phyloP scores from a whole-genome alignment of 2,888 invertebrate genomes.

The Branchipolynoe longqiensis region DNA sequence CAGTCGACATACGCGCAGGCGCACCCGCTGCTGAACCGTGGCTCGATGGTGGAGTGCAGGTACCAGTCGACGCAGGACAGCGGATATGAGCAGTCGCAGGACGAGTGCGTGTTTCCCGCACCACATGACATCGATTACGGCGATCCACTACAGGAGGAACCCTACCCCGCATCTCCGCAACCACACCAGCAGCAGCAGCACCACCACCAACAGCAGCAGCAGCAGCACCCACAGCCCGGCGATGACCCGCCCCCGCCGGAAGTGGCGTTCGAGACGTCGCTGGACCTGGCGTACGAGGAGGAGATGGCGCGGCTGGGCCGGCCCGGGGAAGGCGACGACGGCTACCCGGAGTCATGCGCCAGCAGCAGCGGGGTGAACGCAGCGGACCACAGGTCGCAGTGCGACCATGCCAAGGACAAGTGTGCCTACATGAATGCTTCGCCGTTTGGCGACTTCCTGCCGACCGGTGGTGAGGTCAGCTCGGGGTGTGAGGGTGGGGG shows the following conservation, averaged over 20 bases:
- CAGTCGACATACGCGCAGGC: conserved; percentile 8
- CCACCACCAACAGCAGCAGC: too few species aligned
- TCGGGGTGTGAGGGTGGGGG: neutral
- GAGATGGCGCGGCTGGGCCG: conserved; percentile 38
- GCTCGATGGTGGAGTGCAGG: conserved; percentile 39
- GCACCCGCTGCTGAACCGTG: conserved; percentile 40
- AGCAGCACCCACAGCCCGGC: neutral
- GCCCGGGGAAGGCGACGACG: conserved; percentile 28
- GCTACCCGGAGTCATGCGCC: conserved; percentile 37
- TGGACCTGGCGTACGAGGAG: conserved; percentile 44
- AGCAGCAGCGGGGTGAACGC: neutral
- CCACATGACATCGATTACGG: conserved; percentile 22
- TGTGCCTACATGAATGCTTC: conserved; percentile 48
- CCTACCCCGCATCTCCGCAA: neutral
- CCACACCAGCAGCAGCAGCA: too few species aligned
- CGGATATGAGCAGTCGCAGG: conserved; percentile 46
- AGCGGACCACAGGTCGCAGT: conserved; percentile 1
- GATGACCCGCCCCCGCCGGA: conserved; percentile 37
- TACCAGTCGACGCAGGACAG: conserved; percentile 53
- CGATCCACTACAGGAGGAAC: conserved; percentile 2
- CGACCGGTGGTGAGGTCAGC: neutral
- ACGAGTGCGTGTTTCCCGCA: conserved; percentile 39
- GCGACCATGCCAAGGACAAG: conserved; percentile 41
- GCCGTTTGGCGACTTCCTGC: conserved; percentile 47
- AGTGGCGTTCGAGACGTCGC: conserved; percentile 46